Base-by-base conservation (phyloP, 2,113 vertebrate species). In the Ceyx melanurus region DNA sequence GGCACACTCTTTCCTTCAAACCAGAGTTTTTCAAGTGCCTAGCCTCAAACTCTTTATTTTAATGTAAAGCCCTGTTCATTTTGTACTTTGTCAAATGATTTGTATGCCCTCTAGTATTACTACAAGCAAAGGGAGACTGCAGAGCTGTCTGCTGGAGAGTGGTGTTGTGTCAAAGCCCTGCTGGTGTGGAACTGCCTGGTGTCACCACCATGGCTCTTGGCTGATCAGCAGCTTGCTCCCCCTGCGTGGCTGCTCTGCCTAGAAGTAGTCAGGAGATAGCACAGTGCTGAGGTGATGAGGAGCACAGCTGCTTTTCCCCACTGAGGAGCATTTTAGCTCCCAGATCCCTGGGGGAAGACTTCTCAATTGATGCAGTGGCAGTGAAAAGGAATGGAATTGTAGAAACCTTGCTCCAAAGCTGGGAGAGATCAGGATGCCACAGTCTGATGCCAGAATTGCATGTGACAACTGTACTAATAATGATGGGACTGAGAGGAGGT, bases 61-160 rank as follows among this genome's bases (percentile, higher is more conserved):
- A 96, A 96, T 97, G 98, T 98, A 97, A 98, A 98, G 97, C 97
- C 98, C 98, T 97, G 98, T 97, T 95, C 6, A 6, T 89, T 96
- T 94, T 96, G 85, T 94, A 94, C 82, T 94, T 93, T 88, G 86
- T 61, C 33, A 22, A 90, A 81, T 61, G 42, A 73, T 95, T 96
- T 93, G 82, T 96, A 92, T 74, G 93, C 89, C 81, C 81, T 90
- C 7, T 83, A 86, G 91, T 87, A 25, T 73, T 90, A 66, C 75
- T 88, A 62, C 77, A 78, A 68, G 88, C 93, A 67, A 22, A 65
- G 82, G 3, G 40, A 88, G 91, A 43, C 89, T 80, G 46, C 79
- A 67, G 53, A 54, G 45, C 77, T 73, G 86, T 86, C 91, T 79
- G 91, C 92, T 95, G 1, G 64, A 53, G 74, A 82, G 61, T 37